Percentiles rank a stretch among this genome's conserved stretches.
Conservation (phyloP, 2,113 vertebrate genomes). For the Tenrec ecaudatus region DNA sequence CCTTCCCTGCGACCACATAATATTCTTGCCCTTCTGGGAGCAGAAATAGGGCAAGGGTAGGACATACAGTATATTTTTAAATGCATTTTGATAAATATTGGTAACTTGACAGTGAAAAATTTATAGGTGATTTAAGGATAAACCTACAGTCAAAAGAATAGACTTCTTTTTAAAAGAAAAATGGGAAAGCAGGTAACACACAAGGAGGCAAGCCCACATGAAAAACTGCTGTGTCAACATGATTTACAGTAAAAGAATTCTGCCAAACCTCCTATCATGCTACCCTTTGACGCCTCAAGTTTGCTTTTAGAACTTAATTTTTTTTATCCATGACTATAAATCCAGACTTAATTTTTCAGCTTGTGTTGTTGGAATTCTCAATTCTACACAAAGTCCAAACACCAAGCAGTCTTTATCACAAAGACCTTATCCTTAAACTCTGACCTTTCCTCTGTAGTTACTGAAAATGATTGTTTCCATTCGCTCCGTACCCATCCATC, state of each 20-base stretch:
- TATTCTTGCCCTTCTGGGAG: not conserved
- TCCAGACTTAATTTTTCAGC: not conserved
- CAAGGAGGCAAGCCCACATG: not conserved
- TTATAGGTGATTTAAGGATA: not conserved
- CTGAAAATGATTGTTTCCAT: not conserved
- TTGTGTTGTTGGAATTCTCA: not conserved
- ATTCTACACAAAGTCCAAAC: not conserved
- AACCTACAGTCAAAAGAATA: not conserved
- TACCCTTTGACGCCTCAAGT: not conserved
- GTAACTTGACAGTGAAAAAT: not conserved
- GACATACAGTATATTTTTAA: not conserved
- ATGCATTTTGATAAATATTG: not conserved
- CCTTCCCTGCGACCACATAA: not conserved
- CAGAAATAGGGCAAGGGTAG: not conserved
- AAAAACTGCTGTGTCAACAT: not conserved
- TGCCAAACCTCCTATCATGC: not conserved
- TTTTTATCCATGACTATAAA: not conserved
- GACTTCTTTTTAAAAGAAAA: slow-evolving; percentile 33
- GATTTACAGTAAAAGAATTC: not conserved
- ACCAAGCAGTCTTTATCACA: not conserved
- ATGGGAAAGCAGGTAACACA: not conserved
- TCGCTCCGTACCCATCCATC: not conserved
- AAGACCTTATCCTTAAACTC: not conserved
- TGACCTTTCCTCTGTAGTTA: not conserved
- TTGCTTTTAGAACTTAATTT: not conserved